Evolutionary conservation across 1,140 invertebrate species (phyloP).

Genomic region (Hylaeus volcanicus): DNA sequence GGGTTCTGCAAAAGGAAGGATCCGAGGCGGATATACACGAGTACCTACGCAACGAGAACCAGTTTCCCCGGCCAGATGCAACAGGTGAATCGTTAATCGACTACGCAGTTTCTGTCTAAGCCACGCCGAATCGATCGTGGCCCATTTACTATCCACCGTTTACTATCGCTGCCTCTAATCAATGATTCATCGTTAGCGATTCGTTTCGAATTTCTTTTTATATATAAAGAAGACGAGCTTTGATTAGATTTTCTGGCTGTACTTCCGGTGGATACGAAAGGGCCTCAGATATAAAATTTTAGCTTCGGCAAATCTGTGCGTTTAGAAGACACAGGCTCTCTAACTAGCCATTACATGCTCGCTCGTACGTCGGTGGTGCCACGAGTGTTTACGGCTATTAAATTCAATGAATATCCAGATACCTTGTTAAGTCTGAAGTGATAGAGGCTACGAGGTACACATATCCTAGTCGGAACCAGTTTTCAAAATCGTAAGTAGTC

Average conservation of each 20-base stretch:
- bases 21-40: background rate
- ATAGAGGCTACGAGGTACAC: background rate
- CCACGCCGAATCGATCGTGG: background rate
- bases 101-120: background rate
- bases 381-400: constrained; percentile 5
- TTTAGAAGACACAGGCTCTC: too few species aligned
- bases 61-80: constrained; percentile 9
- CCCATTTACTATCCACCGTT: background rate
- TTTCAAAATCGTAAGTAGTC: constrained; percentile 26
- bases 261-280: too few species aligned
- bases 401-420: background rate
- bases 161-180: too few species aligned
- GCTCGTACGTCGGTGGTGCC: background rate
- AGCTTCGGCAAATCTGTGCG: too few species aligned
- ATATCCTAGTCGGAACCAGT: constrained; percentile 20
- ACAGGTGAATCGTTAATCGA: constrained; percentile 44
- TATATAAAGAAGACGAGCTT: too few species aligned
- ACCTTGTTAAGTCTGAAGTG: background rate
- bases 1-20: constrained; percentile 38
- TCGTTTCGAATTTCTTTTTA: too few species aligned
- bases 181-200: too few species aligned
- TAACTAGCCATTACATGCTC: background rate
- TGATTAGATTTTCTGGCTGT: too few species aligned
- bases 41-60: constrained; percentile 17
- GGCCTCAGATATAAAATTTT: too few species aligned